phyloP scores from a whole-genome alignment of 2,113 vertebrate species.

The Brachypodius melanocephalos region DNA sequence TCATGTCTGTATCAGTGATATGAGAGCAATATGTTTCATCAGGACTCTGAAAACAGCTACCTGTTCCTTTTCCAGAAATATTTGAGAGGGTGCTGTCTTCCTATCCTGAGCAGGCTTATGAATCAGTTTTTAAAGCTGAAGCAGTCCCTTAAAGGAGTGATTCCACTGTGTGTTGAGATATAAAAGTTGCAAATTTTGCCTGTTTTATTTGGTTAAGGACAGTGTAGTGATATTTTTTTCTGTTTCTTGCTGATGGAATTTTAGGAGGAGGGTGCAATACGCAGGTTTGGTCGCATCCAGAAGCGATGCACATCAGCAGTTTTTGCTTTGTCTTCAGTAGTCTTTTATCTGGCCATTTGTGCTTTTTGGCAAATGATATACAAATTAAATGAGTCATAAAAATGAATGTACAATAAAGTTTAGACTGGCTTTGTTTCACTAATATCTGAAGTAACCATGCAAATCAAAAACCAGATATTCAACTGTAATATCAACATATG shows the following conservation, averaged over 20 bases:
- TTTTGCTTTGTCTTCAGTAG: background rate
- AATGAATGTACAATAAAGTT: background rate
- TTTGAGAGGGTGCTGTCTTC: background rate
- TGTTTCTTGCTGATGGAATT: background rate
- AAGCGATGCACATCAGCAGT: fast-evolving
- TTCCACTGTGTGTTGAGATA: background rate
- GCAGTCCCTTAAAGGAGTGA: background rate
- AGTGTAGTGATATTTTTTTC: background rate
- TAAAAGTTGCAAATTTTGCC: background rate
- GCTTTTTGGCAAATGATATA: background rate
- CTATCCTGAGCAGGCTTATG: background rate
- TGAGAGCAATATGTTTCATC: background rate
- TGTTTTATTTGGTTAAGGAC: background rate
- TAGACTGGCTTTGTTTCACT: background rate
- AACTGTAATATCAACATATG: background rate
- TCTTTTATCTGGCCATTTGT: background rate
- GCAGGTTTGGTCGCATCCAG: background rate
- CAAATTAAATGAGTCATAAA: background rate
- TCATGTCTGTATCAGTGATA: background rate
- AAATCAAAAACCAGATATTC: background rate
- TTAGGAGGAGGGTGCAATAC: background rate
- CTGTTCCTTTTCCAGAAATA: background rate
- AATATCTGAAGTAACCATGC: background rate
- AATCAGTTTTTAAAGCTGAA: background rate
- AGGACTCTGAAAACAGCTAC: background rate